phyloP scores from a whole-genome alignment of 2,888 invertebrate species.

The Ditylenchus weischeri region DNA sequence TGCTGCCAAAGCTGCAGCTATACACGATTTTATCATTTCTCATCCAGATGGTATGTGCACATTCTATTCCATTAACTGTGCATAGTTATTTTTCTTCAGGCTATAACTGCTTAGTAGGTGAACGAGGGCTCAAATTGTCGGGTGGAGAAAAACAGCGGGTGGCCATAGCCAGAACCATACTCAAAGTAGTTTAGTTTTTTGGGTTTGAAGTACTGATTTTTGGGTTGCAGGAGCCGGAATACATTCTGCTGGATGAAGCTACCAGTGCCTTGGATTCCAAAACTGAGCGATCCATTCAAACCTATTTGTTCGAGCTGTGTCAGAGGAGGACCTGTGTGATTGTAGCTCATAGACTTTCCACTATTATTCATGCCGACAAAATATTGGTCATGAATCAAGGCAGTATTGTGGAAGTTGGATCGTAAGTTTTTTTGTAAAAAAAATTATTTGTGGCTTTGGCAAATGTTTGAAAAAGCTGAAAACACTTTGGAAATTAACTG shows the following conservation, averaged over 20 bases:
- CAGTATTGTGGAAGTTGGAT: constrained; percentile 56
- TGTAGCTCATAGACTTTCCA: constrained; percentile 37
- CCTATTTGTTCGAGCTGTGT: constrained; percentile 32
- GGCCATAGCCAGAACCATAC: constrained; percentile 88
- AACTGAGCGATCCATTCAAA: constrained; percentile 35
- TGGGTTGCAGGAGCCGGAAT: constrained; percentile 68
- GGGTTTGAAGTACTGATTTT: neutral
- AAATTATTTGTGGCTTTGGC: too few relatives aligned
- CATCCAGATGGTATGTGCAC: constrained; percentile 75
- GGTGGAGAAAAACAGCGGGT: constrained; percentile 97
- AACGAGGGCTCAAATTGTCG: constrained; percentile 86
- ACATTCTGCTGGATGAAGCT: constrained; percentile 83
- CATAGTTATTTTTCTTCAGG: constrained; percentile 43
- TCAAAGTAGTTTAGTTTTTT: constrained; percentile 66
- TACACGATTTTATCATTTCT: constrained; percentile 83
- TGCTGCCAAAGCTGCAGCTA: constrained; percentile 86
- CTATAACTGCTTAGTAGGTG: constrained; percentile 71
- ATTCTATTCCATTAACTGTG: too few relatives aligned
- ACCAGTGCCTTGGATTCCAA: constrained; percentile 37
- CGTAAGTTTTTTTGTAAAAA: constrained; percentile 62
- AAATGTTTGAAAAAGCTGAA: too few relatives aligned
- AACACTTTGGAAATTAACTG: too few relatives aligned
- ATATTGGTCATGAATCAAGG: constrained; percentile 34
- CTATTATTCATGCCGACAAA: constrained; percentile 36
- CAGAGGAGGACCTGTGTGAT: constrained; percentile 29